Evolutionary conservation across 2,797 vertebrate genomes (phyloP), one percentile per base, ranked within the genome.

Genomic region (Glyptemys insculpta): DNA sequence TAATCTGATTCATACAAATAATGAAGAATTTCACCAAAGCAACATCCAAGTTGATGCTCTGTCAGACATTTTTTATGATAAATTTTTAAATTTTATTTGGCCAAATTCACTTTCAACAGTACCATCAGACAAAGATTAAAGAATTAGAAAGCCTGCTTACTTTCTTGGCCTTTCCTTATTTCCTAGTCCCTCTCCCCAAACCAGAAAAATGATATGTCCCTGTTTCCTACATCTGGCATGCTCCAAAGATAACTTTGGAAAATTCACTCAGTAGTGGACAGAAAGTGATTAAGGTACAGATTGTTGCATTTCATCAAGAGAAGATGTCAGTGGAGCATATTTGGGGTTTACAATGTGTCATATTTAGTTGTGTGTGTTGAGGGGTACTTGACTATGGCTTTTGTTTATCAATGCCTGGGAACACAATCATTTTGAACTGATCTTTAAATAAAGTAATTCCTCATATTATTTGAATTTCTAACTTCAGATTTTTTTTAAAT

Each of bases 401-500:
- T 82, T 83, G 29, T 65, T 8, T 87, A 34, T 54, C 41, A 53
- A 49, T 44, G 87, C 3, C 76, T 56, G 81, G 34, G 91, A 57
- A 62, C 31, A 62, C 59, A 8, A 83, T 59, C 74, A 76, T 5
- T 15, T 14, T 49, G 29, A 81, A 74, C 14, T 82, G 52, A 57
- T 90, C 62, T 74, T 89, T 54, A 85, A 81, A 57, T 50, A 21
- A 86, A 78, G 5, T 44, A 11, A 11, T 27, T 90, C 41, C 14
- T 90, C 50, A 54, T 1, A 37, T 44, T 25, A 23, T 47, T 92
- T 5, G 0, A 44, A n/a, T 29, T 57, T 93, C 83, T 86, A 91
- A 34, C 79, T 88, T 37, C 57, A 84, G 65, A 52, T n/a, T 78
- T 23, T 27, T 91, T 92, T 93, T 86, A 59, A 79, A 65, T 89